phyloP scores from a whole-genome alignment of 2,888 invertebrate genomes.

The Oligia strigilis region DNA sequence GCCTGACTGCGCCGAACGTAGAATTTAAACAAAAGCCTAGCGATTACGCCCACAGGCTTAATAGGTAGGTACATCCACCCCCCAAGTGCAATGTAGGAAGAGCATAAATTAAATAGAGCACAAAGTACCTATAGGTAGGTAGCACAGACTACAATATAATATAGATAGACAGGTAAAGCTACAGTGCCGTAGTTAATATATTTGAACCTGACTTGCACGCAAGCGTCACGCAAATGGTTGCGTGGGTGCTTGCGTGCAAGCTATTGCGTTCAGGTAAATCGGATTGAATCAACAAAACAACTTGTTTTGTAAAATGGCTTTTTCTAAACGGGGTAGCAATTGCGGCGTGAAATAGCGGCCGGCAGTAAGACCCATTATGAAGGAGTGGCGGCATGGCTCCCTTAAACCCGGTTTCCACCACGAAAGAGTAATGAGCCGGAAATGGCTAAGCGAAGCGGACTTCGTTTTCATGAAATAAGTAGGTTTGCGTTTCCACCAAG shows the following conservation, averaged over 20 bases:
- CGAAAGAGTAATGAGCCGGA: no score
- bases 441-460: no score
- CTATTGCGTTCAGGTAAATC: background rate
- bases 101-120: background rate
- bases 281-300: constrained; percentile 8
- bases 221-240: constrained; percentile 6
- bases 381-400: background rate
- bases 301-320: background rate
- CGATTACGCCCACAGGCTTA: background rate
- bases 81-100: background rate
- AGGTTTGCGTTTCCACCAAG: no score
- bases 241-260: background rate
- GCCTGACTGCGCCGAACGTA: background rate
- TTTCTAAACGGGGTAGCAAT: background rate
- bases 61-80: background rate
- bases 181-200: background rate
- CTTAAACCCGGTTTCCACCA: background rate
- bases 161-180: background rate
- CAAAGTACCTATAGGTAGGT: background rate
- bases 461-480: no score
- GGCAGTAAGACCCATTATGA: background rate
- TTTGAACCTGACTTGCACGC: constrained; percentile 7
- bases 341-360: background rate
- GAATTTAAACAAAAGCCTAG: background rate
- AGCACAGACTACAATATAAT: no score